These are phyloP conservation scores for Umimayanthus chanpuru DNA, from an alignment of 92 coral and sea anemone species.

Conservation along the genomic window DNA sequence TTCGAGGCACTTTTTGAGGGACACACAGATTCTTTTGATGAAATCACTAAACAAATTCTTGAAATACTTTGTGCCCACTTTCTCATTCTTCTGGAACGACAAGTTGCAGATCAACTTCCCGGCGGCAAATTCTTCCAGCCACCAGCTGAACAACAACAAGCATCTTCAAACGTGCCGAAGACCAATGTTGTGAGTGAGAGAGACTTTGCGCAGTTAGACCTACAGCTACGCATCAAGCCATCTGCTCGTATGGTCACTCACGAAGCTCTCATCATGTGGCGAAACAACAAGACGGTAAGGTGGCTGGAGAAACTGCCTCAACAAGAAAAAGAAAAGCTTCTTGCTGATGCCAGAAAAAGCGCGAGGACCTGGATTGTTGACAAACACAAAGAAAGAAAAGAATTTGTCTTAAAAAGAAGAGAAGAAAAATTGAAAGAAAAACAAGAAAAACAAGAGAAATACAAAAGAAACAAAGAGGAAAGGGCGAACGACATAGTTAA, in stretches of 20 bases:
- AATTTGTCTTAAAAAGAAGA: not conserved
- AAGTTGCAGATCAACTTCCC: no score
- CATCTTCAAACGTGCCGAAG: conserved; percentile 44
- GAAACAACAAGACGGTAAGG: no score
- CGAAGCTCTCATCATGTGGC: not conserved
- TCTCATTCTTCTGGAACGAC: conserved; percentile 35
- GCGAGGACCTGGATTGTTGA: not conserved
- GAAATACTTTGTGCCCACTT: conserved; percentile 31
- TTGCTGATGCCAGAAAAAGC: no score
- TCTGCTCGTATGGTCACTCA: conserved; percentile 49
- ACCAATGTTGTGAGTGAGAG: conserved; percentile 46
- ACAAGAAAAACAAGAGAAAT: conserved; percentile 20
- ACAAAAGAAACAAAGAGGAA: not conserved
- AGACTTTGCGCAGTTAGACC: conserved; percentile 35
- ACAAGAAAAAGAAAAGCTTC: not conserved
- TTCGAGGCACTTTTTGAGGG: no score
- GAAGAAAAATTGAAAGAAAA: conserved; percentile 1
- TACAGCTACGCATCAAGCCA: conserved; percentile 35
- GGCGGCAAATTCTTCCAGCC: conserved; percentile 40
- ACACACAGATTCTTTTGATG: no score
- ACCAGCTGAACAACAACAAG: conserved; percentile 39
- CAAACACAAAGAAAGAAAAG: conserved; percentile 2
- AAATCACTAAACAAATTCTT: not conserved
- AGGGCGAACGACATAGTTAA: not conserved
- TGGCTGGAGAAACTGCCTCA: no score